These are phyloP conservation scores for Nixonia krombeini DNA, from an alignment of 1,140 invertebrate species.

Conservation along the genomic window DNA sequence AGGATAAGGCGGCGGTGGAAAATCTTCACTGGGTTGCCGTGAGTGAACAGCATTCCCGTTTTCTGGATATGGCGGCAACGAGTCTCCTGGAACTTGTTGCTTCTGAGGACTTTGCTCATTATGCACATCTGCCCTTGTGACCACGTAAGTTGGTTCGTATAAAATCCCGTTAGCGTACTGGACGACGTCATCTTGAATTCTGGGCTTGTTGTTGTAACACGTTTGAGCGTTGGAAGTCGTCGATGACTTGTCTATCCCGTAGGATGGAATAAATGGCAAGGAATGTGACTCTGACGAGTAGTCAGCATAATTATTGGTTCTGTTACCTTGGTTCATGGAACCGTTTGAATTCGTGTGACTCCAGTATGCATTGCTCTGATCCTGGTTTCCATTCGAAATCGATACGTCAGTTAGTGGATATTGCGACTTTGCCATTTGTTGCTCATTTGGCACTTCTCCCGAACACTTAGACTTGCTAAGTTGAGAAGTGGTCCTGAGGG, in stretches of 20 bases:
- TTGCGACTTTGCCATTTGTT: constrained; percentile 69
- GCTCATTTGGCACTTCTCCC: constrained; percentile 74
- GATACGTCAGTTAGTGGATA: constrained; percentile 68
- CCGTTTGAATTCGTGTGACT: constrained; percentile 50
- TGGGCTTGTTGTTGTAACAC: constrained; percentile 58
- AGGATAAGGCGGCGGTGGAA: constrained; percentile 84
- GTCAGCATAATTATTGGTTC: constrained; percentile 65
- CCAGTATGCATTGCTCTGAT: constrained; percentile 62
- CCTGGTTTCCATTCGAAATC: constrained; percentile 49
- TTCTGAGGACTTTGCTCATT: constrained; percentile 82
- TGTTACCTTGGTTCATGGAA: constrained; percentile 21
- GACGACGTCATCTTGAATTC: constrained; percentile 70
- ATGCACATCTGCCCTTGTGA: constrained; percentile 86
- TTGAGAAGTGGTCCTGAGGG: constrained; percentile 88
- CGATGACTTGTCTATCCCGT: constrained; percentile 59
- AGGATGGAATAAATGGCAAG: constrained; percentile 76
- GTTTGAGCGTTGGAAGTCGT: constrained; percentile 35
- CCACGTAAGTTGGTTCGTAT: constrained; percentile 72
- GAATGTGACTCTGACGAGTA: constrained; percentile 76
- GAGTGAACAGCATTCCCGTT: constrained; percentile 63
- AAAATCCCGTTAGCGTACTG: constrained; percentile 73
- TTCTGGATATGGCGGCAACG: constrained; percentile 64
- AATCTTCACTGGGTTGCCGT: constrained; percentile 72
- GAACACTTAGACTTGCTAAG: constrained; percentile 80
- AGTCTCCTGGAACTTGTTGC: constrained; percentile 46